Evolutionary conservation across 2,113 vertebrate genomes (phyloP), one percentile per base, ranked within the genome.

Genomic region (Cottus gobio): DNA sequence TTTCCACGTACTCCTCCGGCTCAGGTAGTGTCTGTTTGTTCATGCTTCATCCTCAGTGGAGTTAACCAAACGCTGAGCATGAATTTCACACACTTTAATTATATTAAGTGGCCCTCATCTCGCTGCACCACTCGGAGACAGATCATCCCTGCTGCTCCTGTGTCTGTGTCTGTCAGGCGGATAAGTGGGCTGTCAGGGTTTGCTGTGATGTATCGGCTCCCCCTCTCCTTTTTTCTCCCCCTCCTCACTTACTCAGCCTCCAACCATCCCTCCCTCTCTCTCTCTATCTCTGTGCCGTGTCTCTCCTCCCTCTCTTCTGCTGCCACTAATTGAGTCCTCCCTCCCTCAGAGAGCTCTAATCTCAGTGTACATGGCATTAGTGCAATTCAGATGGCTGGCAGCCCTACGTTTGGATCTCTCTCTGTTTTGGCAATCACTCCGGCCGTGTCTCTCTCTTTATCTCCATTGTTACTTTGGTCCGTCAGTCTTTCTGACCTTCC

Each of bases 101-200:
- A 85, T 54, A 85, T 77, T 76, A 92, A 90, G 87, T 91, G 86
- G 74, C 78, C 62, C 77, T 56, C 80, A 75, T 89, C 74, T 85
- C 37, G 31, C 79, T 71, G 73, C 85, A 75, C 11, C 70, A 54
- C 83, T 86, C 26, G 4, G 80, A 79, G 89, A 90, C 82, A 63
- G 87, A 91, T 90, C 82, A 81, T 87, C 87, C 79, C 86, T 83
- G 82, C 76, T 75, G 76, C 77, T 88, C 68, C 10, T 63, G 83
- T 86, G 75, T 87, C 87, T 85, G 84, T 83, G 82, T 88, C 86
- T 92, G 89, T 90, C 88, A 88, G 89, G 78, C 76, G 87, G 85
- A 92, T 92, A 91, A 91, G 90, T 91, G 84, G 85, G 76, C 83
- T 91, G 92, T 91, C 91, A 89, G 86, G 85, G 75, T 68, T 44